phyloP scores from a whole-genome alignment of 2,888 invertebrate genomes.

The Protophormia terraenovae region DNA sequence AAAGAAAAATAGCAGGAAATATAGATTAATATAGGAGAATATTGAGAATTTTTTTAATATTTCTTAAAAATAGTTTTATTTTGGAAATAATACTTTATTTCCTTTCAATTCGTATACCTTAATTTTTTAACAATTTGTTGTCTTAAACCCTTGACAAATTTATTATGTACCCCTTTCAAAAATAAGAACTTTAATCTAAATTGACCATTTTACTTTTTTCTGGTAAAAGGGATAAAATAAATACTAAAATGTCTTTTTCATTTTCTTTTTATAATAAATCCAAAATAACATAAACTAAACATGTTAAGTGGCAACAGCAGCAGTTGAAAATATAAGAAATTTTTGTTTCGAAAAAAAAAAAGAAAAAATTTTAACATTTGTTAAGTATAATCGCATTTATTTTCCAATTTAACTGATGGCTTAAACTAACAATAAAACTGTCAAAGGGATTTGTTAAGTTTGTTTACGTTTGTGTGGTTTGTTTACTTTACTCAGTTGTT shows the following conservation, averaged over 20 bases:
- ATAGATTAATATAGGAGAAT: background rate
- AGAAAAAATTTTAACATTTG: slow-evolving; percentile 25
- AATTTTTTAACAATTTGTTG: background rate
- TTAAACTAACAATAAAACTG: slow-evolving; percentile 61
- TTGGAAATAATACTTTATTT: background rate
- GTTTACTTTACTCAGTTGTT: background rate
- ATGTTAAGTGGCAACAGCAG: background rate
- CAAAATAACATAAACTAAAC: slow-evolving; percentile 23
- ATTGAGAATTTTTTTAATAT: background rate
- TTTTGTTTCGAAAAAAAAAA: no score
- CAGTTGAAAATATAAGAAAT: no score
- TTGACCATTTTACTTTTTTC: background rate
- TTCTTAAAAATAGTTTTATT: background rate
- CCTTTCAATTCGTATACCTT: no score
- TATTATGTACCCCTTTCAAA: slow-evolving; percentile 25
- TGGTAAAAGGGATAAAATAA: background rate
- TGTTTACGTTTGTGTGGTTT: background rate
- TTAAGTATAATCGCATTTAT: slow-evolving; percentile 49
- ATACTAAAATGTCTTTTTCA: background rate
- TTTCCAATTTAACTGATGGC: slow-evolving; percentile 63
- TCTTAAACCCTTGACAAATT: slow-evolving; percentile 9
- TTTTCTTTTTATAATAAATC: slow-evolving; percentile 6
- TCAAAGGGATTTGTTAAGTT: slow-evolving; percentile 53
- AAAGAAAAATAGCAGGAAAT: background rate
- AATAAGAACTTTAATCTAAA: background rate